Evolutionary conservation across 2,797 vertebrate genomes (phyloP).

Genomic region (Sardinella longiceps): DNA sequence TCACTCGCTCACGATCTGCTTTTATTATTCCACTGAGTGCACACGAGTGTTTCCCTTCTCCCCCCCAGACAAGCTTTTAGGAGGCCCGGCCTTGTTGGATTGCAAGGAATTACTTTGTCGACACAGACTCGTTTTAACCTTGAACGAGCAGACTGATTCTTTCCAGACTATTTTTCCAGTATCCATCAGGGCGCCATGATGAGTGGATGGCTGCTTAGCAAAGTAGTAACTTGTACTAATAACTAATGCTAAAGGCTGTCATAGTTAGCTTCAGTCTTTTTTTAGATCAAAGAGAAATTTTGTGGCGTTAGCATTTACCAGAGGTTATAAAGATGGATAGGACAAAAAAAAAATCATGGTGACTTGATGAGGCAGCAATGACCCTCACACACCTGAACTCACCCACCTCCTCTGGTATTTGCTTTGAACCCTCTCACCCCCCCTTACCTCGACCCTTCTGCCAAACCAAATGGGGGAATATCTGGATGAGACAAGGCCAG

Average conservation of each 20-base stretch:
- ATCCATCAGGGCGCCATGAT: not conserved
- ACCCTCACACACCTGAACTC: not conserved
- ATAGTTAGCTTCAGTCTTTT: not conserved
- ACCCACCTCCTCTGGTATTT: not conserved
- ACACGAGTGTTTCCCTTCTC: not conserved
- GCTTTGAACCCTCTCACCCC: not conserved
- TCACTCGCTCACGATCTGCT: not conserved
- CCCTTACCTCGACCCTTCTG: not conserved
- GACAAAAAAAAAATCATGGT: not conserved
- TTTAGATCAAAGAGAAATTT: not conserved
- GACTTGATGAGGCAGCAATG: not conserved
- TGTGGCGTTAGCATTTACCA: not conserved
- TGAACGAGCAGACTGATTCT: not conserved
- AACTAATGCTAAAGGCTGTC: not conserved
- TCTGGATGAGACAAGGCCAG: not conserved
- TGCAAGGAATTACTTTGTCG: not conserved
- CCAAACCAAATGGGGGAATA: not conserved
- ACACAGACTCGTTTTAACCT: slow-evolving; percentile 2
- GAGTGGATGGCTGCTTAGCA: not conserved
- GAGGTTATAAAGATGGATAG: not conserved
- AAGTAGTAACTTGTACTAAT: not conserved
- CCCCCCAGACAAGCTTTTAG: not conserved
- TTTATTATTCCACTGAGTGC: not conserved
- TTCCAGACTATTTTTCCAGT: not conserved
- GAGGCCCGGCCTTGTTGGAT: not conserved